These are phyloP conservation scores for Hedychridium roseum DNA, from an alignment of 2,888 invertebrate species.

Conservation along the genomic window DNA sequence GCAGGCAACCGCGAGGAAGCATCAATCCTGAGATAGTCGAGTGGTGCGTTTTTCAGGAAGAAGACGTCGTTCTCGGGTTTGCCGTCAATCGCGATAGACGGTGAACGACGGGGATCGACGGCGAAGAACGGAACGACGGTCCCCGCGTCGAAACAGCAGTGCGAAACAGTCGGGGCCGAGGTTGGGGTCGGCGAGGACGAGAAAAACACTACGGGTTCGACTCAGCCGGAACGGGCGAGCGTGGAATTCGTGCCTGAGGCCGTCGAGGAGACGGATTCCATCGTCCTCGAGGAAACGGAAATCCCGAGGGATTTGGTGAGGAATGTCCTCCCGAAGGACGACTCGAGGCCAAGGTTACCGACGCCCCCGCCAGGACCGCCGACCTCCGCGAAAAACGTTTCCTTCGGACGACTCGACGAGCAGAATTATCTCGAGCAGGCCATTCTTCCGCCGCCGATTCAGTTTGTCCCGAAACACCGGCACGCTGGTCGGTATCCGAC, in stretches of 20 bases:
- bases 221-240: too few relatives aligned
- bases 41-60: slow-evolving; percentile 49
- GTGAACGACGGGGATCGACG: too few relatives aligned
- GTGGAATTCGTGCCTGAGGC: slow-evolving; percentile 52
- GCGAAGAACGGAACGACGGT: slow-evolving; percentile 16
- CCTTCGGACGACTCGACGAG: slow-evolving; percentile 58
- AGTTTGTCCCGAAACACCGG: slow-evolving; percentile 58
- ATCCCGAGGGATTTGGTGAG: slow-evolving; percentile 41
- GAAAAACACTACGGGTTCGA: too few relatives aligned
- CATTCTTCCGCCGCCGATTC: slow-evolving; percentile 57
- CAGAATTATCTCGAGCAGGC: slow-evolving; percentile 55
- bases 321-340: slow-evolving; percentile 22
- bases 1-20: slow-evolving; percentile 20
- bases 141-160: slow-evolving; percentile 37
- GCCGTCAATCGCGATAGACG: slow-evolving; percentile 45
- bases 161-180: slow-evolving; percentile 47
- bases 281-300: slow-evolving; percentile 51
- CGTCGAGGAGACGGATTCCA: slow-evolving; percentile 51
- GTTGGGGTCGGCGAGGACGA: too few relatives aligned
- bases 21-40: slow-evolving; percentile 43
- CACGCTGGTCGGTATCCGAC: slow-evolving; percentile 44
- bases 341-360: slow-evolving; percentile 52
- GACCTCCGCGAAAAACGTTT: slow-evolving; percentile 60
- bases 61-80: slow-evolving; percentile 53
- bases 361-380: slow-evolving; percentile 57